phyloP scores from a whole-genome alignment of 2,888 invertebrate genomes.

The Cactoblastis cactorum region DNA sequence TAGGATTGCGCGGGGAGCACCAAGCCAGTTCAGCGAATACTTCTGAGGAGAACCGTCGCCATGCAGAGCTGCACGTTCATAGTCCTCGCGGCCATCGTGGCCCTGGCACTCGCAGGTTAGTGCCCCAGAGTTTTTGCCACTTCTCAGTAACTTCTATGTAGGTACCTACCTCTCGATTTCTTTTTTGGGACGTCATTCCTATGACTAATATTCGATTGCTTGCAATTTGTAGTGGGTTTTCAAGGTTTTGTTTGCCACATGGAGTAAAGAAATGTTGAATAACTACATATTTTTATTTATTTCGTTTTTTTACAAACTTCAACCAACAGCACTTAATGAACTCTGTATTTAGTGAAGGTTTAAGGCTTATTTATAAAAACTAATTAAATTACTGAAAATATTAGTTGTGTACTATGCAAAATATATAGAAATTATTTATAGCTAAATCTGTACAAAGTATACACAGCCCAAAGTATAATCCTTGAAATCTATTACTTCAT shows the following conservation, averaged over 20 bases:
- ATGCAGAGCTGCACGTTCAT: constrained; percentile 59
- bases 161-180: constrained; percentile 33
- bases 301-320: too few relatives aligned
- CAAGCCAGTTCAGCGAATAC: constrained; percentile 57
- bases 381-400: too few relatives aligned
- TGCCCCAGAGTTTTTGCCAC: constrained; percentile 64
- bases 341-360: too few relatives aligned
- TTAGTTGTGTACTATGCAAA: too few relatives aligned
- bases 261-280: neutral
- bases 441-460: too few relatives aligned
- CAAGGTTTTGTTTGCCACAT: neutral
- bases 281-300: neutral
- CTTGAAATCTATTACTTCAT: neutral
- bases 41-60: constrained; percentile 43
- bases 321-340: too few relatives aligned
- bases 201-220: constrained; percentile 42
- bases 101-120: constrained; percentile 72
- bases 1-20: constrained; percentile 40
- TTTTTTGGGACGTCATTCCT: constrained; percentile 35
- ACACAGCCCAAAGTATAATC: too few relatives aligned
- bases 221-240: constrained; percentile 16
- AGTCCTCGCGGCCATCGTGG: constrained; percentile 53
- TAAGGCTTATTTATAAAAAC: too few relatives aligned
- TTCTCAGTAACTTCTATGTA: constrained; percentile 28
- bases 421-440: too few relatives aligned